Evolutionary conservation across 2,797 vertebrate genomes (phyloP), one percentile per base, ranked within the genome.

Genomic region (Poecilia velifera): DNA sequence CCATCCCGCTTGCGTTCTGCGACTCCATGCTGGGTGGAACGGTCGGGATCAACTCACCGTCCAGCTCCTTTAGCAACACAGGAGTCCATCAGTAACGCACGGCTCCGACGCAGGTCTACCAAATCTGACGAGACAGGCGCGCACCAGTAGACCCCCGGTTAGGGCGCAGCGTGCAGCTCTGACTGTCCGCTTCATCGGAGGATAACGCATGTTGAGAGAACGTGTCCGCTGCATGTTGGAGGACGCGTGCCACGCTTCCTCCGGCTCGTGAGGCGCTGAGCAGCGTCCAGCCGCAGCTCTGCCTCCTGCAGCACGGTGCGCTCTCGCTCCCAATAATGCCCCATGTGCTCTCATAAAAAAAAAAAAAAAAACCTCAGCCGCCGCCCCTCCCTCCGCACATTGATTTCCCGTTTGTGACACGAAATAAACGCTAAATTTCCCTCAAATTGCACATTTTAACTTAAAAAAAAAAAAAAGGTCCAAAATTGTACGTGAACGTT

Each of bases 1-100:
- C 95, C 89, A 94, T 87, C 4, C 90, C 93, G 84, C 92, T 95
- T 79, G 78, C 87, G 84, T 95, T 95, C 0, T 87, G 78, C 57
- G 89, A 72, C 76, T 94, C 94, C 95, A 96, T 96, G 57, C 71
- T 76, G 84, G 12, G 76, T 14, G 59, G 59, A 68, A 72, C 74
- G 28, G 28, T 59, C 28, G 74, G 64, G 72, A 79, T 78, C n/a
- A 43, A 76, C 43, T 90, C 83, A 80, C 79, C 25, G 76, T 8
- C 74, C 83, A 88, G 68, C 47, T 45, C 76, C 72, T 70, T 22
- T 55, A 34, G 62, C 8, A 41, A 73, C 72, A 20, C 74, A 36
- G 75, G 84, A 88, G 85, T 92, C 83, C 86, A 82, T 80, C 51
- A 55, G 71, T 79, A 77, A 76, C 73, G 76, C 81, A 31, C 80